Base-by-base conservation (phyloP, 2,797 vertebrate species). In the Acridotheres tristis region DNA sequence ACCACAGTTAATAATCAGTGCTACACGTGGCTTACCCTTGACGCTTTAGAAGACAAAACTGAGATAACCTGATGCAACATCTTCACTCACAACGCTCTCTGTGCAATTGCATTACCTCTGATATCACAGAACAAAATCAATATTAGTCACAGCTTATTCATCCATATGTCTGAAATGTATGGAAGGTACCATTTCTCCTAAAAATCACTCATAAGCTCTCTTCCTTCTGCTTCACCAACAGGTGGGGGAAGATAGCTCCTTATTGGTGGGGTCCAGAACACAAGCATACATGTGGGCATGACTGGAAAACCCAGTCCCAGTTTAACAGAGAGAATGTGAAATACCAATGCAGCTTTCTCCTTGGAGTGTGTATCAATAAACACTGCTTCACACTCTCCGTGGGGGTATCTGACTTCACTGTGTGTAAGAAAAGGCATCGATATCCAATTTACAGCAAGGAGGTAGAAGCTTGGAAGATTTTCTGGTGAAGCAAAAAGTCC, bases 271-370 rank as follows among this genome's bases (percentile, higher is more conserved):
- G 12, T 40, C 38, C 20, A 62, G 38, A 34, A 34, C 29, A 40
- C 18, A 72, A 32, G 17, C 45, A 58, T 58, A 36, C 8, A 11
- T 0, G 0, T 25, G 5, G 30, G 7, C 18, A 23, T 38, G 48
- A 45, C 26, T 59, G 36, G 43, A 66, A 93, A 90, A 42, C 38
- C 14, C 72, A 63, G 50, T 2, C n/a, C 6, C 43, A 32, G 21
- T 14, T 62, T 50, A 71, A 42, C 61, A 61, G 53, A 69, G 10
- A 68, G 30, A 61, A 78, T 2, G 7, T 42, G 20, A 77, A 88
- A 47, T 4, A 85, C 40, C 22, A 75, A 8, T 34, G 29, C 29
- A 73, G 29, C 5, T 73, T 76, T 63, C 30, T 61, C 45, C 57
- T 59, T 18, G n/a, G 43, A n/a, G 13, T 1, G 0, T 8, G 18